phyloP scores from a whole-genome alignment of 2,797 vertebrate genomes.

The Morelia viridis region DNA sequence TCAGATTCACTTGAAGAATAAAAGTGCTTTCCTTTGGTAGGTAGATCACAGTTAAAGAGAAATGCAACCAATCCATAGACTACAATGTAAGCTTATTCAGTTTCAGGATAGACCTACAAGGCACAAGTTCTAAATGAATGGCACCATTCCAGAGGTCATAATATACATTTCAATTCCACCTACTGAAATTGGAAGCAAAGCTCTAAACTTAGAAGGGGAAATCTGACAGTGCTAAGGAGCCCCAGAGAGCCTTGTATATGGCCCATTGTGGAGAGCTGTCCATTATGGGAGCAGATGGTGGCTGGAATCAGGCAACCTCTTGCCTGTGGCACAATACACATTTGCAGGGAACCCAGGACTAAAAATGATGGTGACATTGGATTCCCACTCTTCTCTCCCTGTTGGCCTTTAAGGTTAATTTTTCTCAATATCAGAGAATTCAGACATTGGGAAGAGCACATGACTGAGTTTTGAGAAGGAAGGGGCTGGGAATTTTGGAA shows the following conservation, averaged over 20 bases:
- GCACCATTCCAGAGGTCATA: not conserved
- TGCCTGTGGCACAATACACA: not conserved
- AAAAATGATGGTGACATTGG: not conserved
- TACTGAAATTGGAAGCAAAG: not conserved
- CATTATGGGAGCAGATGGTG: not conserved
- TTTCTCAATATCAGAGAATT: not conserved
- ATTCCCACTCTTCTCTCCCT: not conserved
- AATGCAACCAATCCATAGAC: not conserved
- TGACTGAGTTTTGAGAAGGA: not conserved
- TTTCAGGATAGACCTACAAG: not conserved
- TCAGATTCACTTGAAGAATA: conserved; percentile 97
- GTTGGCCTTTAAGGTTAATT: not conserved
- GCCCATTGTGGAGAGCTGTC: not conserved
- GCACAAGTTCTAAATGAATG: not conserved
- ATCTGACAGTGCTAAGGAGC: not conserved
- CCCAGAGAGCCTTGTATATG: not conserved
- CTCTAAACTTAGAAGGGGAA: not conserved
- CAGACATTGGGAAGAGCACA: not conserved
- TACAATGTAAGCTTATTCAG: not conserved
- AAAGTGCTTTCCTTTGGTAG: conserved; percentile 89
- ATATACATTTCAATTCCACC: no score
- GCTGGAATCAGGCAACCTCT: not conserved
- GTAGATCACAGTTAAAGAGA: conserved; percentile 84
- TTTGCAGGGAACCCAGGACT: not conserved
- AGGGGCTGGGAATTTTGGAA: not conserved